Percentiles rank a stretch among this genome's conserved stretches.
Evolutionary conservation across 1,140 invertebrate genomes (phyloP).

Genomic region (Papilio polyxenes): DNA sequence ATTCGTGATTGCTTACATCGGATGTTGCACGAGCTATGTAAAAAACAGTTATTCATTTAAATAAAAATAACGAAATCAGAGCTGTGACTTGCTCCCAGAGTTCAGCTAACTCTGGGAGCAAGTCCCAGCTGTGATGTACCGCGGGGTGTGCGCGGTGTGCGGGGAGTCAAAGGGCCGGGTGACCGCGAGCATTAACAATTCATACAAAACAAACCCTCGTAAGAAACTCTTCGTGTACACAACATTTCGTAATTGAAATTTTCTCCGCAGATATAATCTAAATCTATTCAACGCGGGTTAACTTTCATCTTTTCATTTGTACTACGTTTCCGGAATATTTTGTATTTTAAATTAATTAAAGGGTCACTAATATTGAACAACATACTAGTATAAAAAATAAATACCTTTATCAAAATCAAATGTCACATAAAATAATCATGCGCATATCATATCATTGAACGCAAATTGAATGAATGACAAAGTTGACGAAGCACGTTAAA

Average conservation of each 20-base stretch:
- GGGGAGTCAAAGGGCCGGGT: slow-evolving; percentile 24
- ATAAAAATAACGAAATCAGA: neutral
- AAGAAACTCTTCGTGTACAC: slow-evolving; percentile 21
- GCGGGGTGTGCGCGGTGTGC: neutral
- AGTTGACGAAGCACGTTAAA: slow-evolving; percentile 5
- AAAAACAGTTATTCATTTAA: neutral
- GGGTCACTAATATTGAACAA: too few species aligned
- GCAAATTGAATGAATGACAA: neutral
- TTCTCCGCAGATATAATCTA: neutral
- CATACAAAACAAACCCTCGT: slow-evolving; percentile 25
- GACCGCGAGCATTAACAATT: slow-evolving; percentile 32
- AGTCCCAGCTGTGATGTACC: too few species aligned
- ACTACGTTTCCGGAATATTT: neutral
- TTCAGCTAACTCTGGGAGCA: too few species aligned
- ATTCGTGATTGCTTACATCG: neutral
- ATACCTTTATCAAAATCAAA: too few species aligned
- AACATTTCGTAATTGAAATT: slow-evolving; percentile 20
- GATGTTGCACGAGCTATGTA: neutral
- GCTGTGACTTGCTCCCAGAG: neutral
- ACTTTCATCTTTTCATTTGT: neutral
- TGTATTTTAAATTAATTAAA: neutral
- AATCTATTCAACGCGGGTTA: neutral
- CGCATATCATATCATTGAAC: neutral
- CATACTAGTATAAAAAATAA: too few species aligned
- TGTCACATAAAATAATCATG: neutral